phyloP scores from a whole-genome alignment of 2,113 vertebrate genomes.

The Conger conger region DNA sequence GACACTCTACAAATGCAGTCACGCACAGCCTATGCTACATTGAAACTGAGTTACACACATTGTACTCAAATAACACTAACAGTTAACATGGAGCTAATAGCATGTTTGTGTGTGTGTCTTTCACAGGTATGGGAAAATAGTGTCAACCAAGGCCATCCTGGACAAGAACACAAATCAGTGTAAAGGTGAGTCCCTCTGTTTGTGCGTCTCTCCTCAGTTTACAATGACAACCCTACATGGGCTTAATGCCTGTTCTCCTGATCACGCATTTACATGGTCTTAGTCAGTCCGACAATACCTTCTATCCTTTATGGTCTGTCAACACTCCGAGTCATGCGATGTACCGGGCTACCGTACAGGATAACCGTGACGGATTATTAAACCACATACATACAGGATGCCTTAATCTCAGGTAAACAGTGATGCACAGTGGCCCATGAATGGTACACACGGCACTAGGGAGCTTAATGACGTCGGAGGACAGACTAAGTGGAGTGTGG shows the following conservation, averaged over 20 bases:
- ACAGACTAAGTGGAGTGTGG: not conserved
- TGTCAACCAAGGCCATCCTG: conserved; percentile 97
- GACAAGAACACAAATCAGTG: conserved; percentile 99
- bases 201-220: not conserved
- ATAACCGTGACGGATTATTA: too few species aligned
- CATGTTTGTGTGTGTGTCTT: conserved; percentile 38
- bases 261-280: not conserved
- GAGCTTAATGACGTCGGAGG: too few species aligned
- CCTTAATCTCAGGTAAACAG: too few species aligned
- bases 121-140: conserved; percentile 94
- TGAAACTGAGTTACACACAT: too few species aligned
- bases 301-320: too few species aligned
- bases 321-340: too few species aligned
- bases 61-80: not conserved
- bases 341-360: too few species aligned
- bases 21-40: too few species aligned
- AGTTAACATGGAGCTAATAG: not conserved
- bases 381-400: too few species aligned
- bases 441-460: too few species aligned
- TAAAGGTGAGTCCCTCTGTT: conserved; percentile 83
- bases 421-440: too few species aligned
- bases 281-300: not conserved
- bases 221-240: not conserved
- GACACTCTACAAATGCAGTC: not conserved
- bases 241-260: not conserved